Evolutionary conservation across 1,140 invertebrate species (phyloP), one percentile per base, ranked within the genome.

Genomic region (Teleopsis dalmanni): DNA sequence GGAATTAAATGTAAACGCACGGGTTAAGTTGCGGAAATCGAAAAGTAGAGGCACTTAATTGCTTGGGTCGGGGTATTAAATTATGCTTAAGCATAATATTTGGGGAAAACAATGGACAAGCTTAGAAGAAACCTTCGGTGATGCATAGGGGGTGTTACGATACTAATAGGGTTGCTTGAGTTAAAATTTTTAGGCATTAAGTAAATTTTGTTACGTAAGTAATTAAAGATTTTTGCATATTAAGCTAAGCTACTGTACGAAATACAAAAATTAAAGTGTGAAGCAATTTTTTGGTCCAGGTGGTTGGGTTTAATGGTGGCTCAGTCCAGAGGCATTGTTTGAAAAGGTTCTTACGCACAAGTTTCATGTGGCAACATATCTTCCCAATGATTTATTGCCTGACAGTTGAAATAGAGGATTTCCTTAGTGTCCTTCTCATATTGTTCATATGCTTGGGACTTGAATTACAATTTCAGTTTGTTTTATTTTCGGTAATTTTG

Each of bases 331-430:
- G 6, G 6, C 16, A 13, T 45, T 18, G 26, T 2, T 31, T 31
- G 27, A 31, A 31, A 31, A 31, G 27, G 27, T 7, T 31, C 7
- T 31, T 7, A 7, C 7, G 27, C 9, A 29, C 31, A 18, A 27
- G 6, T 16, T 8, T 45, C 22, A 35, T 14, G 22, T 34, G 35
- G 26, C 29, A 22, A 16, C 44, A 46, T 51, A 43, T 47, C 49
- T 29, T 51, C 43, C 33, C 40, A 38, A 46, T 51, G 49, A 51
- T 51, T 51, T 51, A 51, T 51, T 51, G 49, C 47, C 41, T 51
- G 33, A 46, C 44, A 46, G 29, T 46, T 31, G 16, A 46, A 46
- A 29, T 46, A 46, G n/a, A 21, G 44, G 21, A 13, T 29, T 8
- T 29, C 13, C 13, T 29, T 29, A 29, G 41, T 43, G 27, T 43